These are phyloP conservation scores for Cyprinodon tularosa DNA, from an alignment of 2,113 vertebrate species.

Conservation along the genomic window DNA sequence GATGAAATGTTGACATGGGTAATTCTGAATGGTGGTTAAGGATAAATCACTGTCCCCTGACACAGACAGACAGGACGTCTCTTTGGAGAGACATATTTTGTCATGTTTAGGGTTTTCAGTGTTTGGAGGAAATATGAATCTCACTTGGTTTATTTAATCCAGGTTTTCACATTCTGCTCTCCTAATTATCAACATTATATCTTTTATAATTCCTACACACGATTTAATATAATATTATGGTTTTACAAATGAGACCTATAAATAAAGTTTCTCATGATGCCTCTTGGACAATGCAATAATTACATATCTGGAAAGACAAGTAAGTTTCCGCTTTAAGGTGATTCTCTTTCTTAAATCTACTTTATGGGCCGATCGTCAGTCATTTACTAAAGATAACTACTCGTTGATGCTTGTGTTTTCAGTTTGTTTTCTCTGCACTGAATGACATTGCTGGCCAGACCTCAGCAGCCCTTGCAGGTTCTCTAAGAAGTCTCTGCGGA, in stretches of 20 bases:
- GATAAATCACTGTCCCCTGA: not conserved
- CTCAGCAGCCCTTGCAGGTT: slow-evolving; percentile 38
- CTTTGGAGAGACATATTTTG: slow-evolving; percentile 2
- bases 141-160: not conserved
- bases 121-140: not conserved
- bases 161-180: not conserved
- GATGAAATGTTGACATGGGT: not conserved
- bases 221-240: not conserved
- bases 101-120: not conserved
- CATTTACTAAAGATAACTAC: slow-evolving; percentile 2
- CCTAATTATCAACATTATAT: not conserved
- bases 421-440: slow-evolving; percentile 37
- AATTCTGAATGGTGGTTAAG: slow-evolving; percentile 2
- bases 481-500: slow-evolving; percentile 63
- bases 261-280: not conserved
- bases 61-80: not conserved
- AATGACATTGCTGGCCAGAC: slow-evolving; percentile 24
- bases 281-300: not conserved
- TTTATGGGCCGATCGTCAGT: slow-evolving; percentile 22
- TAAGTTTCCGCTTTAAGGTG: not conserved
- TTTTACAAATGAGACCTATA: not conserved
- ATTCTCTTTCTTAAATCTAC: not conserved
- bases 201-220: not conserved
- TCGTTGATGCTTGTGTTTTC: slow-evolving; percentile 13
- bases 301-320: not conserved